phyloP scores from a whole-genome alignment of 2,113 vertebrate species.

The Gorilla gorilla region DNA sequence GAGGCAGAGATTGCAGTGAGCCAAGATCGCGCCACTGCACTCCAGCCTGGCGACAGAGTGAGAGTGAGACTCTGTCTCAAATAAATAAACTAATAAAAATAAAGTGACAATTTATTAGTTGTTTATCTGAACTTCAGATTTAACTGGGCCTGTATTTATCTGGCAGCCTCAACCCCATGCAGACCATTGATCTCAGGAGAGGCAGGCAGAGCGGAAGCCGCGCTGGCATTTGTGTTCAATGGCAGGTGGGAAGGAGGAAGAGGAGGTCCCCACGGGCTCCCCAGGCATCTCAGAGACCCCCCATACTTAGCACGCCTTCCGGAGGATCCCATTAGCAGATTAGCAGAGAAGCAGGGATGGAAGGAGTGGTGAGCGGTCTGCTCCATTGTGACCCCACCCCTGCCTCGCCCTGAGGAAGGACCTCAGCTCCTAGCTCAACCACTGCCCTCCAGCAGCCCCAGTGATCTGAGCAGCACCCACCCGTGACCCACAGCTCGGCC shows the following conservation, averaged over 20 bases:
- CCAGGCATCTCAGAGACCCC: background rate
- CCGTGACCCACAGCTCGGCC: fast-evolving
- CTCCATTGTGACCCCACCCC: fast-evolving
- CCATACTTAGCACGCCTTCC: too few species aligned
- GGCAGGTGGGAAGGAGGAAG: background rate
- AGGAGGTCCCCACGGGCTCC: background rate
- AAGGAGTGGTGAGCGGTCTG: background rate
- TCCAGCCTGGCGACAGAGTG: too few species aligned
- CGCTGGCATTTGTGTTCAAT: too few species aligned
- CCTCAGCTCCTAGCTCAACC: background rate
- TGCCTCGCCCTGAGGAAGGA: background rate
- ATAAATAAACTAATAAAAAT: background rate
- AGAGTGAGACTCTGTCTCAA: too few species aligned
- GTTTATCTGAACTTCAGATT: background rate
- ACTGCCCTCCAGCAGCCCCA: background rate
- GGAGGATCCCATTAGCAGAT: too few species aligned
- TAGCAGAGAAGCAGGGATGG: too few species aligned
- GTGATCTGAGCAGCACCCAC: background rate
- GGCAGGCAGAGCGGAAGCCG: fast-evolving
- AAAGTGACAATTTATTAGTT: background rate
- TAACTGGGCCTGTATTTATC: background rate
- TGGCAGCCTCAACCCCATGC: background rate
- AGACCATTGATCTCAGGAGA: background rate
- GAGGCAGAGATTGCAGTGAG: too few species aligned
- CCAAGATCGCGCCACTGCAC: too few species aligned